Evolutionary conservation across 2,113 vertebrate genomes (phyloP).

Genomic region (Aplodontia rufa): DNA sequence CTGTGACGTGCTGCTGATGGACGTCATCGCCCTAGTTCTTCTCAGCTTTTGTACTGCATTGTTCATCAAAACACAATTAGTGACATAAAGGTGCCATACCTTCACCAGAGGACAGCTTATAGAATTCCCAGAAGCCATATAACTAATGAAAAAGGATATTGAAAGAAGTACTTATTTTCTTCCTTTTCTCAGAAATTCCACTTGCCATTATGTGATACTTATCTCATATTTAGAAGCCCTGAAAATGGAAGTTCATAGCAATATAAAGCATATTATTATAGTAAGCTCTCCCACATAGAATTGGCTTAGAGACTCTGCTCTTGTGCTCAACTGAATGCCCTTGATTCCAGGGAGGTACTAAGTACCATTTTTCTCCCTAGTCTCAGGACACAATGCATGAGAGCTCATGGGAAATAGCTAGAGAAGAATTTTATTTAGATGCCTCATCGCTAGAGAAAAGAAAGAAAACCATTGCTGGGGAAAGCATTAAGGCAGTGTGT

Average conservation of each 20-base stretch:
- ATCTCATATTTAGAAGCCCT: background rate
- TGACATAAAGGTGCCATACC: conserved; percentile 56
- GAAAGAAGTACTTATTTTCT: background rate
- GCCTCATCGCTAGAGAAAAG: background rate
- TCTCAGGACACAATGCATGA: background rate
- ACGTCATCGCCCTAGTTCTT: conserved; percentile 70
- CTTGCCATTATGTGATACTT: background rate
- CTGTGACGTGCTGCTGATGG: conserved; percentile 75
- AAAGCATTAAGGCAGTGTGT: no score
- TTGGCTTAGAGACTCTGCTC: background rate
- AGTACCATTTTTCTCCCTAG: background rate
- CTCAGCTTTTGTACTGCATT: conserved; percentile 63
- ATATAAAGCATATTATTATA: background rate
- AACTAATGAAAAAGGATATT: background rate
- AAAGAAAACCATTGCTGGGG: background rate
- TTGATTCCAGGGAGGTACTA: background rate
- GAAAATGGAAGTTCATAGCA: background rate
- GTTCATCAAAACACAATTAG: conserved; percentile 69
- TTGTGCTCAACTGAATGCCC: background rate
- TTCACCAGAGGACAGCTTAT: background rate
- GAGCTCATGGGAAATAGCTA: background rate
- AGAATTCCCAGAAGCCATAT: background rate
- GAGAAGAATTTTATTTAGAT: background rate
- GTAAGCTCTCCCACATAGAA: background rate
- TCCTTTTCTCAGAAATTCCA: background rate